Percentiles rank a stretch among this genome's conserved stretches.
These are phyloP conservation scores for Choreutis nemorana DNA, from an alignment of 2,888 invertebrate species.

Conservation along the genomic window DNA sequence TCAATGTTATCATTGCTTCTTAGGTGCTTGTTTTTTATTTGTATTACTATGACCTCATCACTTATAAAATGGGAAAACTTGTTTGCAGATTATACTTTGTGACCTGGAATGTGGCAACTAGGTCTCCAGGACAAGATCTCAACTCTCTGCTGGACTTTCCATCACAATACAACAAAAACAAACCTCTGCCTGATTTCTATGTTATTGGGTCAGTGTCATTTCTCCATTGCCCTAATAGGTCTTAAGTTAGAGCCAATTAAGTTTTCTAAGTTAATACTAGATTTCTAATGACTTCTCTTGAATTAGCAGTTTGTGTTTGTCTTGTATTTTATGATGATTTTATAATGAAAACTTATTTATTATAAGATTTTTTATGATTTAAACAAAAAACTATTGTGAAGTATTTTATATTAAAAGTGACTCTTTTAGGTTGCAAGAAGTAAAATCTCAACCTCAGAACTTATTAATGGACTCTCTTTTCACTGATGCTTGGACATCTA, in stretches of 20 bases:
- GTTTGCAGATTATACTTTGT: conserved; percentile 76
- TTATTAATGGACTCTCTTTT: conserved; percentile 82
- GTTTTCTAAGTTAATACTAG: not conserved
- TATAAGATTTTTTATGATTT: too few relatives aligned
- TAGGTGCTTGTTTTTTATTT: too few relatives aligned
- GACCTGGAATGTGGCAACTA: conserved; percentile 92
- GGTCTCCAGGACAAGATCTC: conserved; percentile 76
- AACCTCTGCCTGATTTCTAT: conserved; percentile 81
- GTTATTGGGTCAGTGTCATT: conserved; percentile 73
- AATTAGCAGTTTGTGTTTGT: too few relatives aligned
- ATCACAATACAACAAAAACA: conserved; percentile 67
- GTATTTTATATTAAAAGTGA: not conserved
- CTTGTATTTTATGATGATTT: too few relatives aligned
- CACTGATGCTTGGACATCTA: conserved; percentile 85
- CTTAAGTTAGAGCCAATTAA: not conserved
- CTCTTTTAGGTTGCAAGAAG: conserved; percentile 79
- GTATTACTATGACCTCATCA: too few relatives aligned
- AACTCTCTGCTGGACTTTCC: conserved; percentile 74
- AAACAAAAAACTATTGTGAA: too few relatives aligned
- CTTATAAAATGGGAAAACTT: too few relatives aligned
- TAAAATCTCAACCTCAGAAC: conserved; percentile 87
- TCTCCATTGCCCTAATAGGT: not conserved
- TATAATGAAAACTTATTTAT: too few relatives aligned
- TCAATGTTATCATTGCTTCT: too few relatives aligned
- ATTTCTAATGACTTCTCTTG: too few relatives aligned